phyloP scores from a whole-genome alignment of 2,888 invertebrate species.

The Drosophila lutescens region DNA sequence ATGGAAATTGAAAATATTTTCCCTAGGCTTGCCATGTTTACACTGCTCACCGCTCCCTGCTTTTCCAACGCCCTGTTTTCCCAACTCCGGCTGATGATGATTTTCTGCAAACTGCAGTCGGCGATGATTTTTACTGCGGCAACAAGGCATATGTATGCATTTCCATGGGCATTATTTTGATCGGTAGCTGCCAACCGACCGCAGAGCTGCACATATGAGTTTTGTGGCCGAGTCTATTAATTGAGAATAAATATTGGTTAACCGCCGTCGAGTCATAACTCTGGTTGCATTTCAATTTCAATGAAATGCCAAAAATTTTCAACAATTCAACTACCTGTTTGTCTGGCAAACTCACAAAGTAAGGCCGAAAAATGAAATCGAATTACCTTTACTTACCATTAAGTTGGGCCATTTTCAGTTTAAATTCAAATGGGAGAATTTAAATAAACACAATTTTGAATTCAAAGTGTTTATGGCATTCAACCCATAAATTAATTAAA shows the following conservation, averaged over 20 bases:
- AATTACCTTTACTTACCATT: background rate
- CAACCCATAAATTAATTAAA: background rate
- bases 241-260: conserved; percentile 73
- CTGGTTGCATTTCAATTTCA: conserved; percentile 9
- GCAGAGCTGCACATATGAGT: conserved; percentile 31
- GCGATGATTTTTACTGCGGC: conserved; percentile 57
- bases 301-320: conserved; percentile 6
- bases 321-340: background rate
- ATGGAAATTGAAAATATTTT: conserved; percentile 78
- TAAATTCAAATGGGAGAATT: background rate
- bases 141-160: conserved; percentile 51
- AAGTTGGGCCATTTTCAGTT: background rate
- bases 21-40: conserved; percentile 63
- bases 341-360: background rate
- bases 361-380: background rate
- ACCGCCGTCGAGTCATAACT: conserved; percentile 50
- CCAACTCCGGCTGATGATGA: conserved; percentile 12
- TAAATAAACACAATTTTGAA: background rate
- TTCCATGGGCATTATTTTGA: conserved; percentile 68
- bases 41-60: conserved; percentile 17
- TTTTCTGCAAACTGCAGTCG: conserved; percentile 22
- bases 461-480: background rate
- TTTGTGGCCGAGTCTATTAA: conserved; percentile 58
- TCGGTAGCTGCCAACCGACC: conserved; percentile 55
- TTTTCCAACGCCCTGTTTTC: conserved; percentile 1